These are phyloP conservation scores for Quadroppia sp. DNA, from an alignment of 2,888 invertebrate genomes.

Conservation along the genomic window DNA sequence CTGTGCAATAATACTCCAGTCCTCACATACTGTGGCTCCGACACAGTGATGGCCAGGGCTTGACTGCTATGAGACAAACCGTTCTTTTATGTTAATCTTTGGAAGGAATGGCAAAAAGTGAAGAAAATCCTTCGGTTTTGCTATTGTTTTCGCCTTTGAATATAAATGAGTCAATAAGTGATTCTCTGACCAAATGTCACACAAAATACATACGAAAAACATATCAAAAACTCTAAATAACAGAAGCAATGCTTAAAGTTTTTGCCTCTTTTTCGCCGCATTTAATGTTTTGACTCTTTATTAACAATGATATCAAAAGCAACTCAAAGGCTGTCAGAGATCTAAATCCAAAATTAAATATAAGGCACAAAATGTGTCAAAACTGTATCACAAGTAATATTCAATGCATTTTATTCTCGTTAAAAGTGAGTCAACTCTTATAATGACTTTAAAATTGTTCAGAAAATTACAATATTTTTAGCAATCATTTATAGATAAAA, in stretches of 20 bases:
- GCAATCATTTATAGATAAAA: too few species aligned
- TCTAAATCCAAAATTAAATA: conserved; percentile 17
- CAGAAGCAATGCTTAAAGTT: neutral
- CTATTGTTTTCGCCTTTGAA: conserved; percentile 16
- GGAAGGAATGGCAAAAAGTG: neutral
- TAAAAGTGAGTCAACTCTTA: conserved; percentile 23
- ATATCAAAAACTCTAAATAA: neutral
- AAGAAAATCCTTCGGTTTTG: neutral
- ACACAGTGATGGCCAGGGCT: too few species aligned
- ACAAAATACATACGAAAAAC: neutral
- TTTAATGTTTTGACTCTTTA: neutral
- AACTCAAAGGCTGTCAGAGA: conserved; percentile 17
- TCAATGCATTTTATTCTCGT: neutral
- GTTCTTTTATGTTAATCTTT: neutral
- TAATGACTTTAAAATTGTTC: conserved; percentile 13
- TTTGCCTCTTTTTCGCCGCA: neutral
- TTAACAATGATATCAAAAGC: conserved; percentile 4
- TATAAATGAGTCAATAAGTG: conserved; percentile 24
- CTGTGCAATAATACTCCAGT: too few species aligned
- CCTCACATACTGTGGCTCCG: too few species aligned
- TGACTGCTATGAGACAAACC: too few species aligned
- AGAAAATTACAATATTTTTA: neutral
- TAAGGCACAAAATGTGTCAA: neutral
- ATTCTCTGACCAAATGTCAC: conserved; percentile 35
- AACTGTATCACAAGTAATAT: conserved; percentile 14